These are phyloP conservation scores for Calidris pygmaea DNA, from an alignment of 2,113 vertebrate species.

Conservation along the genomic window DNA sequence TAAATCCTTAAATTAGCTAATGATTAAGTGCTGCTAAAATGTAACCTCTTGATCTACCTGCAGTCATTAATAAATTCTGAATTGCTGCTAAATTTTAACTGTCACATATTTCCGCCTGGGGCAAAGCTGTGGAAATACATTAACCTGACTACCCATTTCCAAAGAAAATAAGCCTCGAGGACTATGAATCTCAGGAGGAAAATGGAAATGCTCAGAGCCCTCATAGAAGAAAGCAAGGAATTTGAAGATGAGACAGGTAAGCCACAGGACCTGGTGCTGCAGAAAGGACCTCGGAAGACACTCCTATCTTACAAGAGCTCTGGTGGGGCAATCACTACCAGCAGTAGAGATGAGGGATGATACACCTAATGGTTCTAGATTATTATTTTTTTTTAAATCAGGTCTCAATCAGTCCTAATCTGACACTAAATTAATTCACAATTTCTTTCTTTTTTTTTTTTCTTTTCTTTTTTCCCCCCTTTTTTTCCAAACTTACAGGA, in stretches of 20 bases:
- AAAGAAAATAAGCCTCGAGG: not conserved
- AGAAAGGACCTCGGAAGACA: not conserved
- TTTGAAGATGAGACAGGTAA: not conserved
- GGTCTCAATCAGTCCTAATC: not conserved
- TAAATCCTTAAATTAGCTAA: not conserved
- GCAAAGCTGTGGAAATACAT: not conserved
- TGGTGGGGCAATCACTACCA: not conserved
- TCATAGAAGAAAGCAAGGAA: not conserved
- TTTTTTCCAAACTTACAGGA: not conserved
- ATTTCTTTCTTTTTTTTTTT: too few relatives aligned
- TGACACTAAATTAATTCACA: not conserved
- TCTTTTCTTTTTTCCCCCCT: accelerated
- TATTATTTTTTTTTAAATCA: not conserved
- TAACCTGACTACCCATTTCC: not conserved
- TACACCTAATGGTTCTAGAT: not conserved
- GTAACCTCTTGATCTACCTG: not conserved
- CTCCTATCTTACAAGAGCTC: not conserved
- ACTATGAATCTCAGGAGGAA: not conserved
- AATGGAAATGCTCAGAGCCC: not conserved
- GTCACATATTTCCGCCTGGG: not conserved
- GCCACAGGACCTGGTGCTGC: not conserved
- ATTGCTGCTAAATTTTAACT: not conserved
- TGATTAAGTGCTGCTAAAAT: not conserved
- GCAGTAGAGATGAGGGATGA: not conserved
- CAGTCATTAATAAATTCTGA: not conserved